phyloP scores from a whole-genome alignment of 2,113 vertebrate species.

The Thinocorus orbignyianus region DNA sequence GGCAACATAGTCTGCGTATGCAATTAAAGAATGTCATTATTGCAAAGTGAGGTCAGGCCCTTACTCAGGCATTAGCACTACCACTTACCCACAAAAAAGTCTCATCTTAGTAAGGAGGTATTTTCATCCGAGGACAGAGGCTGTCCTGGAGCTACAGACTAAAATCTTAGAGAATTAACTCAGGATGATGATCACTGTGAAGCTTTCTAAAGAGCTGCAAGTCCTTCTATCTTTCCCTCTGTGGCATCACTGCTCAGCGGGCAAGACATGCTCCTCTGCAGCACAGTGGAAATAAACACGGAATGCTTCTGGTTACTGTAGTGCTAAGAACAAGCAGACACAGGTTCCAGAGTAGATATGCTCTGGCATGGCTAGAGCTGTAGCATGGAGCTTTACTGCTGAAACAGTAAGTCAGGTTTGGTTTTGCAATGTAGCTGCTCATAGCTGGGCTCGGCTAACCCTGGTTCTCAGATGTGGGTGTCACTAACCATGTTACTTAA shows the following conservation, averaged over 20 bases:
- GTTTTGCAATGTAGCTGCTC: background rate
- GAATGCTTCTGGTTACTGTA: background rate
- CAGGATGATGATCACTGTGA: background rate
- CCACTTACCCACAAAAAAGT: background rate
- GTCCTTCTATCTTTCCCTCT: background rate
- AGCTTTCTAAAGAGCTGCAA: background rate
- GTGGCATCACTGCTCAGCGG: background rate
- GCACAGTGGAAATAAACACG: background rate
- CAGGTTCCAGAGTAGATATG: background rate
- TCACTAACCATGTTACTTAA: background rate
- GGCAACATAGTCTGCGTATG: background rate
- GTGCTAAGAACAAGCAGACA: background rate
- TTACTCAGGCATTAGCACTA: background rate
- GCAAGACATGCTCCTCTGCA: background rate
- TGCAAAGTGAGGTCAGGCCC: slow-evolving; percentile 27
- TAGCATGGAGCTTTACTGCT: background rate
- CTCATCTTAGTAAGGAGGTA: background rate
- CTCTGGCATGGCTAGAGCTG: background rate
- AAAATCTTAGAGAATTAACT: background rate
- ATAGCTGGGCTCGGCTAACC: background rate
- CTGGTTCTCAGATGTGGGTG: background rate
- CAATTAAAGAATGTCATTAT: background rate
- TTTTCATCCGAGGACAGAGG: background rate
- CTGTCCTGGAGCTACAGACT: background rate
- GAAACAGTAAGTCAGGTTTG: background rate